phyloP scores from a whole-genome alignment of 2,797 vertebrate species.

The Spheniscus humboldti region DNA sequence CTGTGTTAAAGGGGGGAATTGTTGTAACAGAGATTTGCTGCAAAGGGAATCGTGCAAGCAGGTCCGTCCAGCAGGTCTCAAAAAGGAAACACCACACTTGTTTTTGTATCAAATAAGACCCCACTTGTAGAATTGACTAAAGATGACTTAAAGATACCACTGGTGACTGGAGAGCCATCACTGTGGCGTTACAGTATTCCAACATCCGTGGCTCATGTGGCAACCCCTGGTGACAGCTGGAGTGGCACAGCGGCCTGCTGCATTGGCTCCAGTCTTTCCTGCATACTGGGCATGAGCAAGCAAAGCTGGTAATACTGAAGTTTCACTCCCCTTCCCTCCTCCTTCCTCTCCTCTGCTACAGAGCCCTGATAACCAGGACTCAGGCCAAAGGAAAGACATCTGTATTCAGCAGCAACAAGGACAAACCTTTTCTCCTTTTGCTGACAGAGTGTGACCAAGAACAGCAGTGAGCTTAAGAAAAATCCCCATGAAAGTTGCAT shows the following conservation, averaged over 20 bases:
- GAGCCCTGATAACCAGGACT: background rate
- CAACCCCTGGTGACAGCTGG: background rate
- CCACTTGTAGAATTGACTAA: background rate
- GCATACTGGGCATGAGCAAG: background rate
- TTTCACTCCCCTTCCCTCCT: background rate
- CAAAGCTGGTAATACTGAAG: background rate
- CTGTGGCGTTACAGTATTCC: background rate
- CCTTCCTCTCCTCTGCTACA: background rate
- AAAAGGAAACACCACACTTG: background rate
- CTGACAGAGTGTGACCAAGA: background rate
- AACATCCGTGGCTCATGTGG: background rate
- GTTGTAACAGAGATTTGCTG: background rate
- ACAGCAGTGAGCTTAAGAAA: background rate
- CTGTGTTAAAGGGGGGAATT: background rate
- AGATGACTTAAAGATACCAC: background rate
- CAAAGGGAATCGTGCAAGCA: background rate
- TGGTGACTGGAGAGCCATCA: background rate
- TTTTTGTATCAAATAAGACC: background rate
- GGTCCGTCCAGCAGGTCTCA: background rate
- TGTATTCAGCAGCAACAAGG: background rate
- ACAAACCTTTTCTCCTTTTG: slow-evolving; percentile 9
- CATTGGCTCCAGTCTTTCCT: background rate
- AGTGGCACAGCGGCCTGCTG: background rate
- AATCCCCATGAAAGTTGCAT: background rate
- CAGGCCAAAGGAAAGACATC: background rate